phyloP scores from a whole-genome alignment of 2,113 vertebrate species.

The Caretta caretta region DNA sequence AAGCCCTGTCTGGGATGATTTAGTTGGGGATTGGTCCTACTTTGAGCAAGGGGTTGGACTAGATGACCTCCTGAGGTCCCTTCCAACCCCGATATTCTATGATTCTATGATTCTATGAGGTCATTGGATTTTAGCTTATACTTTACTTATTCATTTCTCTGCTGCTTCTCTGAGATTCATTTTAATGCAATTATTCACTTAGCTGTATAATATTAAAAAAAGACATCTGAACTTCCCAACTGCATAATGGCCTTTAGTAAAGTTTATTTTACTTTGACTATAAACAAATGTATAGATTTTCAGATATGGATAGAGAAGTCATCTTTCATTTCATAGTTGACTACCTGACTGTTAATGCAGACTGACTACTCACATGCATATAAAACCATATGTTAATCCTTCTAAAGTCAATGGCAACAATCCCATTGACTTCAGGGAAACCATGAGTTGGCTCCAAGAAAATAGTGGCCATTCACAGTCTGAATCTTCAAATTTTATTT shows the following conservation, averaged over 20 bases:
- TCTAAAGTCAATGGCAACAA: not conserved
- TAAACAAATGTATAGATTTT: slow-evolving; percentile 9
- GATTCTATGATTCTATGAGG: not conserved
- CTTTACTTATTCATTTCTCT: slow-evolving; percentile 78
- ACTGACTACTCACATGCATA: not conserved
- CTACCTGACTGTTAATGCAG: not conserved
- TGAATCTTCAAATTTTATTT: not conserved
- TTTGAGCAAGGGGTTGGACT: no score
- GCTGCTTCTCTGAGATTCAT: slow-evolving; percentile 53
- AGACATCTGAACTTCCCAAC: slow-evolving; percentile 44
- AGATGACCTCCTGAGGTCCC: no score
- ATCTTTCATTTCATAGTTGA: slow-evolving; percentile 29
- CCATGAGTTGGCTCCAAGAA: not conserved
- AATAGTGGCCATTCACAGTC: not conserved
- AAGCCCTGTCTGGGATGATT: no score
- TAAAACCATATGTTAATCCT: not conserved
- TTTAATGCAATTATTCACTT: slow-evolving; percentile 59
- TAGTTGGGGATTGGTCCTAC: no score
- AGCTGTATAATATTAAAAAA: slow-evolving; percentile 30
- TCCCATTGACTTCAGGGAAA: slow-evolving; percentile 5
- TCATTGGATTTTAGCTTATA: slow-evolving; percentile 75
- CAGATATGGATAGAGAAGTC: not conserved
- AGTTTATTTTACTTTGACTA: slow-evolving; percentile 17
- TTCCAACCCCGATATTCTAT: no score
- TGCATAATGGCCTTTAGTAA: slow-evolving; percentile 8